Conservation (phyloP, 2,113 vertebrate species). For the Hystrix brachyura region DNA sequence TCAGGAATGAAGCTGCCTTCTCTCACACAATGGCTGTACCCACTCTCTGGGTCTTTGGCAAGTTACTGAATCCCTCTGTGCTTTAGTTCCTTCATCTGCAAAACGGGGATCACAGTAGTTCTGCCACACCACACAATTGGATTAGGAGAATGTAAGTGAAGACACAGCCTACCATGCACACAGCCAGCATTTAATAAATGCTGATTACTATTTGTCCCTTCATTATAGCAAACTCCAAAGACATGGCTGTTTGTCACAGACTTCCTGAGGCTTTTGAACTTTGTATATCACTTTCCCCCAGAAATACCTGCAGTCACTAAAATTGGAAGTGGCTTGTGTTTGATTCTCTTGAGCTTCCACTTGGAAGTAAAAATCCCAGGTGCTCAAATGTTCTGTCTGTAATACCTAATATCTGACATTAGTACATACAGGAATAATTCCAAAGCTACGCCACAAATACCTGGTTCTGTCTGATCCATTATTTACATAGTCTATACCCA, state of each 20-base stretch:
- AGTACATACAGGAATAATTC: background rate
- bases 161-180: accelerated
- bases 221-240: background rate
- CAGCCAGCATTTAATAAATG: background rate
- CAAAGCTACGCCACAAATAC: background rate
- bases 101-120: background rate
- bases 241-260: background rate
- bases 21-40: background rate
- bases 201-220: background rate
- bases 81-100: background rate
- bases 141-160: accelerated
- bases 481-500: background rate
- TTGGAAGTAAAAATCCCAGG: background rate
- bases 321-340: background rate
- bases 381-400: background rate
- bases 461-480: background rate
- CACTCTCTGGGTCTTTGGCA: background rate
- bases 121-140: background rate
- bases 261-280: background rate
- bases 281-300: background rate
- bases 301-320: background rate
- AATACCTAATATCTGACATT: background rate
- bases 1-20: background rate
- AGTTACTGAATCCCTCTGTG: background rate
- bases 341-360: background rate